Conservation (phyloP, 1,140 invertebrate genomes). For the Leptopilina boulardi region DNA sequence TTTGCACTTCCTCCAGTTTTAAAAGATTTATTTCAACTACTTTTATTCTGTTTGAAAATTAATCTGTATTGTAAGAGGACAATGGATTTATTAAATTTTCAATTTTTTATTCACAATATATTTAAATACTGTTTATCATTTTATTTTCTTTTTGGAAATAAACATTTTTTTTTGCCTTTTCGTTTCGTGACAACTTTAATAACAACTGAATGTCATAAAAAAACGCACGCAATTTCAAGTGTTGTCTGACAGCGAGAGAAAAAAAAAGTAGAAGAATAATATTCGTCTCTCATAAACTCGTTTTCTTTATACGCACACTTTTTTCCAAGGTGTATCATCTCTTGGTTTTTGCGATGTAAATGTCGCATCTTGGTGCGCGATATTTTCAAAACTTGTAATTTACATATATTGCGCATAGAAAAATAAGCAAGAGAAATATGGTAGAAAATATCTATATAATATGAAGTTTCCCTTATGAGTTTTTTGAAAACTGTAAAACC, state of each 20-base stretch:
- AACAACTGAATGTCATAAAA: background rate
- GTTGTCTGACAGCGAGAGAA: background rate
- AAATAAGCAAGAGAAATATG: background rate
- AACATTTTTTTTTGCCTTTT: too few relatives aligned
- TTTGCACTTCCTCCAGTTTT: background rate
- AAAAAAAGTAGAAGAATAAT: background rate
- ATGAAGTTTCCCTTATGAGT: background rate
- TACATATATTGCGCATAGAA: constrained; percentile 10
- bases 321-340: background rate
- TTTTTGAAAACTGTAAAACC: background rate
- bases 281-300: background rate
- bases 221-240: background rate
- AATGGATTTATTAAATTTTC: too few relatives aligned
- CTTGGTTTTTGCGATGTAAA: background rate
- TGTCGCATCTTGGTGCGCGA: background rate
- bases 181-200: background rate
- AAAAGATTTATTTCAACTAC: background rate
- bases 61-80: too few relatives aligned
- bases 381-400: background rate
- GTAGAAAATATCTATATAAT: background rate
- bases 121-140: too few relatives aligned
- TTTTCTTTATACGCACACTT: background rate
- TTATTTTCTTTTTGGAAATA: too few relatives aligned
- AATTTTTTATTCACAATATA: too few relatives aligned
- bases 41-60: background rate